Evolutionary conservation across 2,797 vertebrate species (phyloP).

Genomic region (Arrhamphus sclerolepis): DNA sequence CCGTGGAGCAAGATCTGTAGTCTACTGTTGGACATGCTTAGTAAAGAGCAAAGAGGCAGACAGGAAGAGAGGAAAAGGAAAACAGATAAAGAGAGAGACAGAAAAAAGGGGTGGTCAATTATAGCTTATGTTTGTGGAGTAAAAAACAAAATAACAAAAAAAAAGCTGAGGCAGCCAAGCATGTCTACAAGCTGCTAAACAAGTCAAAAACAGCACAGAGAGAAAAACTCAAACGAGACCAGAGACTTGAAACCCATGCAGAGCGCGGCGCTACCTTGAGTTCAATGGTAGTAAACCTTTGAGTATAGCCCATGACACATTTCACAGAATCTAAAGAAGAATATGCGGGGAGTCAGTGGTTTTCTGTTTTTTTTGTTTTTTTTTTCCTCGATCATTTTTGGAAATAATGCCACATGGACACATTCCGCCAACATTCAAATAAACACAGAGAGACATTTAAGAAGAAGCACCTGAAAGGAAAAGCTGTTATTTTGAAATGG

Average conservation of each 20-base stretch:
- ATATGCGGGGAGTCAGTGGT: conserved; percentile 78
- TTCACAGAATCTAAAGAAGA: conserved; percentile 85
- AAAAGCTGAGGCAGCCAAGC: conserved; percentile 89
- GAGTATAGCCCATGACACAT: conserved; percentile 97
- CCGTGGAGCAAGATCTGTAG: conserved; percentile 39
- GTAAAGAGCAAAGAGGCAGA: conserved; percentile 33
- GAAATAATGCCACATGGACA: conserved; percentile 43
- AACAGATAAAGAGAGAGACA: conserved; percentile 26
- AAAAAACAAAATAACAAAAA: conserved; percentile 56
- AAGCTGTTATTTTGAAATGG: conserved; percentile 17
- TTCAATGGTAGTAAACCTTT: conserved; percentile 97
- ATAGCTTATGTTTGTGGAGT: conserved; percentile 83
- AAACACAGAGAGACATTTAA: conserved; percentile 22
- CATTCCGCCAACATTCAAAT: conserved; percentile 50
- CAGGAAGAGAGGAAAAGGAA: conserved; percentile 4
- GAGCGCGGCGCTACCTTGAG: conserved; percentile 82
- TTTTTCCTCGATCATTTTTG: conserved; percentile 29
- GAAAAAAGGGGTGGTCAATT: conserved; percentile 72
- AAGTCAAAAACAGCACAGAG: conserved; percentile 85
- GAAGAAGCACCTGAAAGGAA: conserved; percentile 48
- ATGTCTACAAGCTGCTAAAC: conserved; percentile 86
- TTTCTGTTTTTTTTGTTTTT: conserved; percentile 10
- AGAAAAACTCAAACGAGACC: conserved; percentile 84
- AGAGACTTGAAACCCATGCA: conserved; percentile 88
- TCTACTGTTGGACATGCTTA: conserved; percentile 71